Evolutionary conservation across 2,888 invertebrate genomes (phyloP).

Genomic region (Drosophila macrospina): DNA sequence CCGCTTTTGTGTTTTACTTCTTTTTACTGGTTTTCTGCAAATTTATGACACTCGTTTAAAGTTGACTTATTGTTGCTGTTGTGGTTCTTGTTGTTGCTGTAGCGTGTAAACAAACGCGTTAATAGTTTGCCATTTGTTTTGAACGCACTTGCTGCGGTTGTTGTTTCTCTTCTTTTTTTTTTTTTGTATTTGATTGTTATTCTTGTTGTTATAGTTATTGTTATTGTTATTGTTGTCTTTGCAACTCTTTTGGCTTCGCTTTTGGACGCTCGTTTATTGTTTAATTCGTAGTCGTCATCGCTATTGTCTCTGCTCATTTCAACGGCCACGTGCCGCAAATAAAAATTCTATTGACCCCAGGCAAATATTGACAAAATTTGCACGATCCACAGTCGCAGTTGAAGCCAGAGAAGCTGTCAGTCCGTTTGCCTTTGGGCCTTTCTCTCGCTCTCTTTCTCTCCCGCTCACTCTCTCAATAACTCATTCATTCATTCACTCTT

Average conservation of each 20-base stretch:
- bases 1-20: slow-evolving; percentile 37
- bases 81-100: slow-evolving; percentile 34
- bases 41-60: slow-evolving; percentile 69
- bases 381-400: slow-evolving; percentile 45
- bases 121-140: slow-evolving; percentile 76
- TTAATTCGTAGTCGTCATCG: slow-evolving; percentile 48
- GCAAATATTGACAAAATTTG: slow-evolving; percentile 70
- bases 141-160: slow-evolving; percentile 42
- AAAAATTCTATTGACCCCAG: slow-evolving; percentile 75
- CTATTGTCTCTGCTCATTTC: slow-evolving; percentile 43
- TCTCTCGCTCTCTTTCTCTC: background rate
- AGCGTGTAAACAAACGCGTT: slow-evolving; percentile 71
- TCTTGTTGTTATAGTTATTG: slow-evolving; percentile 20
- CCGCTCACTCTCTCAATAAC: background rate
- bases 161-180: background rate
- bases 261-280: slow-evolving; percentile 63
- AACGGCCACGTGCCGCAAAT: slow-evolving; percentile 67
- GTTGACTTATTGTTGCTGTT: slow-evolving; percentile 40
- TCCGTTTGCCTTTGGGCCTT: slow-evolving; percentile 35
- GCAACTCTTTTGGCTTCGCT: slow-evolving; percentile 48
- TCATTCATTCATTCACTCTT: background rate
- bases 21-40: slow-evolving; percentile 44
- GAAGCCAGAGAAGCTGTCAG: slow-evolving; percentile 28
- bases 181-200: slow-evolving; percentile 15
- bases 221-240: slow-evolving; percentile 32